A percentile compares a stretch with the other conserved stretches of the same genome.
These are phyloP conservation scores for Andrena haemorrhoa DNA, from an alignment of 2,888 invertebrate species.

Conservation along the genomic window DNA sequence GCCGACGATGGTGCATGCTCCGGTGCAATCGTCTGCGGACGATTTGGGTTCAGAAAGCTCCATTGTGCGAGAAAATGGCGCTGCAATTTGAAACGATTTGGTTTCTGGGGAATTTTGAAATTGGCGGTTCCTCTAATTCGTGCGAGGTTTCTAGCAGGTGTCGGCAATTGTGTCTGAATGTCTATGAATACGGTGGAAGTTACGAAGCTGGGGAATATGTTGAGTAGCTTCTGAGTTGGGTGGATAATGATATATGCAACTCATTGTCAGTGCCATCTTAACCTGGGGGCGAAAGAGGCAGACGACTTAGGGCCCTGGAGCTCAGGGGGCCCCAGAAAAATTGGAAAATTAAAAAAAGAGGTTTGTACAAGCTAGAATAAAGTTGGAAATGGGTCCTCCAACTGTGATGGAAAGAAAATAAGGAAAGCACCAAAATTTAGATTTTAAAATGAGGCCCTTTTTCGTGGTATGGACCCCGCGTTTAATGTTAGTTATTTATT, in stretches of 20 bases:
- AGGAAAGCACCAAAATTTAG: too few species aligned
- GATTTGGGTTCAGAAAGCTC: not conserved
- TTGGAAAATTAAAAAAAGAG: too few species aligned
- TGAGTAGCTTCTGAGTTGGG: not conserved
- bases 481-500: too few species aligned
- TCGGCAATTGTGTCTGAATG: not conserved
- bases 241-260: not conserved
- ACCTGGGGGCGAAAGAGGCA: too few species aligned
- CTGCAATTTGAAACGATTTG: slow-evolving; percentile 22
- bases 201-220: not conserved
- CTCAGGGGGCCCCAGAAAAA: too few species aligned
- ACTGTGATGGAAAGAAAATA: too few species aligned
- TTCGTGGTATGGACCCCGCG: too few species aligned
- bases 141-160: slow-evolving; percentile 9
- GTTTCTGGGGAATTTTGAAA: not conserved
- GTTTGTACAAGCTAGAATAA: too few species aligned
- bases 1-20: not conserved
- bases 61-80: slow-evolving; percentile 9
- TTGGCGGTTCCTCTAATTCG: not conserved
- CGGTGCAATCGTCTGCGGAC: slow-evolving; percentile 18
- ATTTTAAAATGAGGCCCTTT: too few species aligned
- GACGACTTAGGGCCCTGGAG: too few species aligned
- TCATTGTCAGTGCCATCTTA: too few species aligned
- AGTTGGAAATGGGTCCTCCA: too few species aligned
- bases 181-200: not conserved